phyloP scores from a whole-genome alignment of 2,888 invertebrate species.

The Malthinus flaveolus region DNA sequence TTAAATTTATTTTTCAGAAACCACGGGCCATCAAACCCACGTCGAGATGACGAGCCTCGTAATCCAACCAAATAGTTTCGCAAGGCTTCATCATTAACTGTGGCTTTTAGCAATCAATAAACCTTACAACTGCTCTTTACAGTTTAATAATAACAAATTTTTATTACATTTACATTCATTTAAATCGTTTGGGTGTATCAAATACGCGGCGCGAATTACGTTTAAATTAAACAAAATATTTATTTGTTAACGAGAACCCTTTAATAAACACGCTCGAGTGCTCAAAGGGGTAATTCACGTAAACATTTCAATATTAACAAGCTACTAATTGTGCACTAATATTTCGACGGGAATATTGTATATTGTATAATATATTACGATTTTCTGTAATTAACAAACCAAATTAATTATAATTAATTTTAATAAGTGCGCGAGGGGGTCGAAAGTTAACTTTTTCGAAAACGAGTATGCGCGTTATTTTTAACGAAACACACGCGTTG shows the following conservation, averaged over 20 bases:
- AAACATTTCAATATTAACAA: constrained; percentile 24
- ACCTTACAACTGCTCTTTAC: constrained; percentile 35
- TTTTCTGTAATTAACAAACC: constrained; percentile 15
- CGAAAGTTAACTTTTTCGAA: background rate
- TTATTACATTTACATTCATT: too few relatives aligned
- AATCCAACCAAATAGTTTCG: constrained; percentile 35
- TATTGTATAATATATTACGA: constrained; percentile 13
- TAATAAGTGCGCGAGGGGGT: background rate
- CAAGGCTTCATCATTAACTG: constrained; percentile 38
- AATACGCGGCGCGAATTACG: background rate
- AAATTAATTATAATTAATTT: constrained; percentile 1
- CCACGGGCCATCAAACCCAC: constrained; percentile 27
- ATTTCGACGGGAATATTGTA: constrained; percentile 5
- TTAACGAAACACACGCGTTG: background rate
- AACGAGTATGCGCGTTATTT: background rate
- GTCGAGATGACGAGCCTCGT: constrained; percentile 25
- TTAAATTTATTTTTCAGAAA: constrained; percentile 15
- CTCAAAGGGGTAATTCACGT: constrained; percentile 25
- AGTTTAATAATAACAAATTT: constrained; percentile 7
- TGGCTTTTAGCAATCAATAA: constrained; percentile 39
- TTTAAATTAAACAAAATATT: background rate
- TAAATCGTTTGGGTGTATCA: too few relatives aligned
- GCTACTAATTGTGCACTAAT: constrained; percentile 21
- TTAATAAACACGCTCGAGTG: constrained; percentile 12
- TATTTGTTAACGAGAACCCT: constrained; percentile 17